Evolutionary conservation across 1,140 invertebrate genomes (phyloP).

Genomic region (Oreohelix idahoensis): DNA sequence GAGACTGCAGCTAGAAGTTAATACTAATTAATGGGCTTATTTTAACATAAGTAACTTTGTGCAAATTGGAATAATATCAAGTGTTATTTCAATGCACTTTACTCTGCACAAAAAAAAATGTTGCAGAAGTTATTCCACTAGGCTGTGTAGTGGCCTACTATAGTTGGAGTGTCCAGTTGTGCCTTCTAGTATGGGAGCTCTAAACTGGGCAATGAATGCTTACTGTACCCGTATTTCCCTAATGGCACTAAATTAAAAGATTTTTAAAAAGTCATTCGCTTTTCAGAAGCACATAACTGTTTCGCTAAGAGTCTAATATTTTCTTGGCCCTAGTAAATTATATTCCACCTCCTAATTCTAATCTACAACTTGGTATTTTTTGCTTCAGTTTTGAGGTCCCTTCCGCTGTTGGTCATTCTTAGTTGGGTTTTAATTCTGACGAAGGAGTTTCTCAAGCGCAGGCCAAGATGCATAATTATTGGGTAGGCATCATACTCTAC

Average conservation of each 20-base stretch:
- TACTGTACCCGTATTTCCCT: background rate
- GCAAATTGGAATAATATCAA: no score
- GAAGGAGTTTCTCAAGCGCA: conserved; percentile 26
- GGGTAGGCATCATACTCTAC: conserved; percentile 20
- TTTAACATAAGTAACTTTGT: no score
- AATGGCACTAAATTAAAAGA: background rate
- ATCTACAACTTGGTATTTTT: conserved; percentile 30
- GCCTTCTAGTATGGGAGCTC: background rate
- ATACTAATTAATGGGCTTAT: no score
- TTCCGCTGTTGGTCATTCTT: conserved; percentile 15
- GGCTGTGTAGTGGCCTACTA: no score
- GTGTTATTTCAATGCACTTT: no score
- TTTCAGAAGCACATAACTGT: background rate
- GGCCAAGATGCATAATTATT: conserved; percentile 35
- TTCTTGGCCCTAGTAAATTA: background rate
- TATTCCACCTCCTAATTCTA: conserved; percentile 23
- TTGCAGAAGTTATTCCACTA: no score
- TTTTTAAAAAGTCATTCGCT: background rate
- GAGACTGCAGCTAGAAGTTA: no score
- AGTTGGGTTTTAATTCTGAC: conserved; percentile 32
- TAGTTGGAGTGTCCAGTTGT: no score
- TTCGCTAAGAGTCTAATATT: no score
- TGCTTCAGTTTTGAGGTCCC: conserved; percentile 31
- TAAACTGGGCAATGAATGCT: conserved; percentile 23
- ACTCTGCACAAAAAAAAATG: no score